These are phyloP conservation scores for Gari tellinella DNA, from an alignment of 2,888 invertebrate genomes.

Conservation along the genomic window DNA sequence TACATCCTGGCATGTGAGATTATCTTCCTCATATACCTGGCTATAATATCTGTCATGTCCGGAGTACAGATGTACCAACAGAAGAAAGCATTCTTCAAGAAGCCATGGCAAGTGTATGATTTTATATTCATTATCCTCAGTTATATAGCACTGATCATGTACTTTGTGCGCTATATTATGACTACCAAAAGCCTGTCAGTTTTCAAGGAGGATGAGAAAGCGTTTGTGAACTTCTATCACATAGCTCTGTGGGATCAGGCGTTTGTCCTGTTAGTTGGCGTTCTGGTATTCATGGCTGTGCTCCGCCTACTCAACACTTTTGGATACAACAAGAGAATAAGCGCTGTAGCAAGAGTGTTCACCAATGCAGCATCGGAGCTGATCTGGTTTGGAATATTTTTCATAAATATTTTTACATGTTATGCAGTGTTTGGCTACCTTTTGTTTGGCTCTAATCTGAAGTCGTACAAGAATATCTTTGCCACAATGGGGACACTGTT, in stretches of 20 bases:
- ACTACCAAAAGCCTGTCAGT: conserved; percentile 59
- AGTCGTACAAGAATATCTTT: conserved; percentile 65
- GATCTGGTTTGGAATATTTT: conserved; percentile 69
- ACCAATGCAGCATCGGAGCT: conserved; percentile 63
- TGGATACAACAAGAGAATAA: conserved; percentile 70
- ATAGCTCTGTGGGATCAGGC: conserved; percentile 70
- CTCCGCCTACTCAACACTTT: conserved; percentile 70
- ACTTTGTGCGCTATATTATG: conserved; percentile 50
- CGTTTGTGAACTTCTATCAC: conserved; percentile 74
- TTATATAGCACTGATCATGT: conserved; percentile 60
- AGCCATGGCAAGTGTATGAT: conserved; percentile 69
- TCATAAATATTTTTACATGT: conserved; percentile 59
- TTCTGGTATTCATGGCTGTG: conserved; percentile 68
- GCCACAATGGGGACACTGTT: conserved; percentile 68
- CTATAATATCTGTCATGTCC: conserved; percentile 53
- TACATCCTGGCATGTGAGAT: conserved; percentile 67
- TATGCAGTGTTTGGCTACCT: conserved; percentile 69
- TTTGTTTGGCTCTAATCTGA: conserved; percentile 64
- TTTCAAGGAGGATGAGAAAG: conserved; percentile 67
- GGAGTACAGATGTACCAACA: conserved; percentile 54
- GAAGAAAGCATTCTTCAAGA: conserved; percentile 55
- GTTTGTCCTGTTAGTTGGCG: conserved; percentile 61
- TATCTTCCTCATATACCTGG: conserved; percentile 58
- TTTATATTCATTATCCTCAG: conserved; percentile 53
- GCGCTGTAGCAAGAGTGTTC: conserved; percentile 63